Base-by-base conservation (phyloP, 2,113 vertebrate genomes). In the Trichechus manatus region DNA sequence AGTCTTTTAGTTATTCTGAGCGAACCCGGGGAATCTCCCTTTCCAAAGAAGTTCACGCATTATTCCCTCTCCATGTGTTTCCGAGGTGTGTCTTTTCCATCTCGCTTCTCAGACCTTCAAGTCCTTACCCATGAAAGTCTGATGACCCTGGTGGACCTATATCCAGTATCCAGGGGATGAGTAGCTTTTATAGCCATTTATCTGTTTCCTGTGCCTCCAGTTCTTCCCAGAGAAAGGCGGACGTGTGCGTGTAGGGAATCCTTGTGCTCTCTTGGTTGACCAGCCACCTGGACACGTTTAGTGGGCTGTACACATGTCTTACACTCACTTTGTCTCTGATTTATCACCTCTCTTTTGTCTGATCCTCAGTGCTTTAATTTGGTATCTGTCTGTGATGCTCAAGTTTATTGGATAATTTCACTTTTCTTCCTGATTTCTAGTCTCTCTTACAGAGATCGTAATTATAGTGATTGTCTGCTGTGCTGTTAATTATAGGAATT, bases 401-500 rank as follows among this genome's bases (percentile, higher is more conserved):
- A 70, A 78, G 74, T 88, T 97, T 93, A 95, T 84, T 79, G 89
- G 42, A 39, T 97, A 96, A 95, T 98, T 96, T 97, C 36, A 47
- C 85, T 78, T 94, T 96, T 96, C 64, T 7, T 95, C 42, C 47
- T 87, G 83, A 17, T 96, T 96, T 92, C 95, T 75, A 95, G 77
- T 78, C 61, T 72, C 8, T 53, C 44, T 95, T 44, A 27, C 42
- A 92, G 87, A 93, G 42, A 96, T 74, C 44, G 50, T 97, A 98
- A 98, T 98, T 98, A 97, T 39, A 97, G 44, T 78, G 64, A 93
- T 95, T 87, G 97, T 96, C 25, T 91, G 56, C 56, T 86, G 3
- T 91, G 97, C 86, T 97, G 70, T 98, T 98, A 98, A 97, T 97
- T 98, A 98, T 25, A 50, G 89, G 79, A 98, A 97, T 66, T 97